These are phyloP conservation scores for Cepaea hortensis DNA, from an alignment of 2,888 invertebrate species.

Conservation along the genomic window DNA sequence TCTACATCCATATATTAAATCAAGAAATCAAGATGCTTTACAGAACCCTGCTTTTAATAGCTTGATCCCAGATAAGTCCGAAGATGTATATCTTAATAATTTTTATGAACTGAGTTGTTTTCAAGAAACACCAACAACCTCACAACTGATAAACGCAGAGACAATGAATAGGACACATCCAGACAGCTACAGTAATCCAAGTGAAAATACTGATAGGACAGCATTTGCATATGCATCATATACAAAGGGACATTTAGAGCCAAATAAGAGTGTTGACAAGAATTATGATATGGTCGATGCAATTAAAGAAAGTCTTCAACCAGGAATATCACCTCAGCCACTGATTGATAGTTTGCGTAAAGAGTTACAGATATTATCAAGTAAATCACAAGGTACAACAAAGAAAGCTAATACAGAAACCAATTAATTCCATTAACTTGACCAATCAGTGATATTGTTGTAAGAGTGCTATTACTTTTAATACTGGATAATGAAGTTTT, in stretches of 20 bases:
- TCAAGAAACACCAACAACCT: conserved; percentile 35
- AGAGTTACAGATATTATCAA: conserved; percentile 47
- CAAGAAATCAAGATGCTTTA: conserved; percentile 4
- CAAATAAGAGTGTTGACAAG: conserved; percentile 34
- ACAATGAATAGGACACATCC: not conserved
- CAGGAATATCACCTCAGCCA: conserved; percentile 50
- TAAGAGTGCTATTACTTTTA: too few relatives aligned
- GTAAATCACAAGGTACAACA: not conserved
- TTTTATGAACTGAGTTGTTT: conserved; percentile 34
- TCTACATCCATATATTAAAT: not conserved
- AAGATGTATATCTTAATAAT: conserved; percentile 10
- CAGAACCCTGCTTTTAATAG: conserved; percentile 39
- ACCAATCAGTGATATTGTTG: too few relatives aligned
- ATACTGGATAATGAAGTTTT: too few relatives aligned
- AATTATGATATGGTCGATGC: conserved; percentile 46
- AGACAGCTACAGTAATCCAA: not conserved
- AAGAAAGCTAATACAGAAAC: too few relatives aligned
- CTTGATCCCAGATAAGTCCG: not conserved
- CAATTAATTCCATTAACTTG: too few relatives aligned
- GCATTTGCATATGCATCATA: not conserved
- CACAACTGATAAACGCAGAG: not conserved
- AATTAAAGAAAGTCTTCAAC: conserved; percentile 37
- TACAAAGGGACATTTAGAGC: not conserved
- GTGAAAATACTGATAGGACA: not conserved
- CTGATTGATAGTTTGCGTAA: conserved; percentile 50